phyloP scores from a whole-genome alignment of 2,113 vertebrate genomes.

The Pterocles burchelli region DNA sequence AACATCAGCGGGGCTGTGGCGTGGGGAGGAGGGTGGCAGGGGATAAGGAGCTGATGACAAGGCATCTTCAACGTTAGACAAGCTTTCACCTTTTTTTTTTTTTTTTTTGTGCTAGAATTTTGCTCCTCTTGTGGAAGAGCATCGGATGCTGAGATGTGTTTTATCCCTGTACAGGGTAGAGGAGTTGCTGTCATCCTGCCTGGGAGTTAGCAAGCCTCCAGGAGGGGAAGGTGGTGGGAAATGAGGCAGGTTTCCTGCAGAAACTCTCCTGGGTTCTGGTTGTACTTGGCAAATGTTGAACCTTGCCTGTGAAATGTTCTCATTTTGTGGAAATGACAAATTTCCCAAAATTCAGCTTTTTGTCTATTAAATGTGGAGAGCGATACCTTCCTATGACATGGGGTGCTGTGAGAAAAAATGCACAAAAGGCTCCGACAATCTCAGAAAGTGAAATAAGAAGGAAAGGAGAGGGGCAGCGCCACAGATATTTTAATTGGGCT shows the following conservation, averaged over 20 bases:
- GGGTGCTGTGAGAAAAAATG: not conserved
- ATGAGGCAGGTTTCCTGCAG: not conserved
- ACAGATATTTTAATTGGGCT: not conserved
- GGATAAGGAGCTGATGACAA: not conserved
- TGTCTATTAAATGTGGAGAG: not conserved
- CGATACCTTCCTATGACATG: rapidly evolving
- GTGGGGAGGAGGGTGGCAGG: not conserved
- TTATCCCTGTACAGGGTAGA: not conserved
- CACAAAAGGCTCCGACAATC: not conserved
- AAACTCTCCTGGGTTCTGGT: not conserved
- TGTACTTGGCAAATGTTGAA: not conserved
- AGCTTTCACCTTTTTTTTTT: not conserved
- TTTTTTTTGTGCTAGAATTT: not conserved
- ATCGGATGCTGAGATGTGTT: not conserved
- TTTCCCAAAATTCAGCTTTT: not conserved
- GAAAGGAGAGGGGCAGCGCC: not conserved
- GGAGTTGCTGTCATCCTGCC: not conserved
- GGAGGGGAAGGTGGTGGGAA: not conserved
- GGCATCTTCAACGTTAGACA: rapidly evolving
- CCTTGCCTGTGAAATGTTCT: not conserved
- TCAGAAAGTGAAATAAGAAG: not conserved
- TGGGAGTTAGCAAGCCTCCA: not conserved
- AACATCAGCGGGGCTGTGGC: not conserved
- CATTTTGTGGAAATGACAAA: not conserved
- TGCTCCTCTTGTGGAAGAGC: not conserved